Base-by-base conservation (phyloP, 2,797 vertebrate genomes). In the Mus spretus region DNA sequence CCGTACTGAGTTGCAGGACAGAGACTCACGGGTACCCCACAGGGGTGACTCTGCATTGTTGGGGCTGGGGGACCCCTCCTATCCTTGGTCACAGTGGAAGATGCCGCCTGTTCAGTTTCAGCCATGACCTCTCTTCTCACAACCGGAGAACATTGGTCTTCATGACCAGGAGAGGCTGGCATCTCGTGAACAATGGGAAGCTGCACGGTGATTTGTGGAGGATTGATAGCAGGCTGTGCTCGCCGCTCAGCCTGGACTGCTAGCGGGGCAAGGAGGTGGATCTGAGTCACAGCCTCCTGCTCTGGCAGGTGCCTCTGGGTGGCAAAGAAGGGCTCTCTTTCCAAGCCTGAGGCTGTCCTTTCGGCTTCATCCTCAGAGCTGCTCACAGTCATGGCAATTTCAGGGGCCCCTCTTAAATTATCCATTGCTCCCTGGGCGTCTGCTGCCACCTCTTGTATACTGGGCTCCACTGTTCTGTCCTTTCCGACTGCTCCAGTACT, bases 321-420 rank as follows among this genome's bases (percentile, higher is more conserved):
- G 50, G 96, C 93, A 85, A 97, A 98, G 72, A 96, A 80, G 70
- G 1, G 31, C 80, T 96, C 40, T 5, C 95, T 95, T 87, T 94
- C 93, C 67, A 83, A 5, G 24, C 88, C 72, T 15, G 31, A 55
- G 57, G 47, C 40, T 9, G 79, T 74, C 74, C 50, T 72, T 90
- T 97, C 97, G 78, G 70, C 82, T 70, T 98, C 98, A 12, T 98
- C 98, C 31, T 98, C 98, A 15, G 98, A 98, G 75, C 90, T 94
- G 22, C 63, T 98, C 1, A 97, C 37, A 0, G 93, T 94, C 96
- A 98, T 86, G 59, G 57, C 70, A 94, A 98, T 97, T 80, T 97
- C 34, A 11, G 98, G 98, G 95, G 96, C 96, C 61, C 90, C 87
- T 85, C 20, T 81, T 31, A 7, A 0, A 53, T 82, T 63, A 26